Base-by-base conservation (phyloP, 2,888 invertebrate genomes). In the Sepioteuthis lessoniana region DNA sequence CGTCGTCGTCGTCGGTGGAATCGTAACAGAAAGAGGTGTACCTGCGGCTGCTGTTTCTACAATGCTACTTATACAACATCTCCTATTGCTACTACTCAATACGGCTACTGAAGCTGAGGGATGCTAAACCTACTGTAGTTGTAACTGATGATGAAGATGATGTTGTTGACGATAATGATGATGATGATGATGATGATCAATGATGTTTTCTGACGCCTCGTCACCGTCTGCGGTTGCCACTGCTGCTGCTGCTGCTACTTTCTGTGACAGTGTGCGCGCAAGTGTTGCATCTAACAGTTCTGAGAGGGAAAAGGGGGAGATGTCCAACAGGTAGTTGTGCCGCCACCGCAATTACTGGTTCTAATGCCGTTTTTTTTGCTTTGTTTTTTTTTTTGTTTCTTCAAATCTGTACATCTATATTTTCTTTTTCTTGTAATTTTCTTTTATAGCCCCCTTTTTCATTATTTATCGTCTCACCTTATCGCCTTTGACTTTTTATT, bases 251-350 rank as follows among this genome's bases (percentile, higher is more conserved):
- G 60, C 31, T 60, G 31, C n/a, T 25, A 16, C n/a, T 76, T 13
- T 16, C n/a, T n/a, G 13, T 76, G n/a, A 13, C 76, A n/a, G 76
- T 76, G 76, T 35, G 76, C n/a, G 76, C n/a, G n/a, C 76, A 76
- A 76, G 16, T 76, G 76, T 76, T 76, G 76, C 76, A 35, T 76
- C 76, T n/a, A n/a, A 76, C 0, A 16, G 76, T 13, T n/a, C 16
- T n/a, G 76, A 76, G n/a, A 76, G 16, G n/a, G 76, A 35, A 35
- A 10, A n/a, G n/a, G n/a, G 76, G 76, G 76, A 13, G 35, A 76
- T 76, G n/a, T 76, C 76, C 76, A 76, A 76, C 76, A 76, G 76
- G 76, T 76, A 76, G 76, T 76, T 76, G 76, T 76, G 76, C 76
- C 76, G 35, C 76, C 76, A 35, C 76, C n/a, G n/a, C 76, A 76